These are phyloP conservation scores for Eugnorisma glareosa DNA, from an alignment of 2,888 invertebrate genomes.

Conservation along the genomic window DNA sequence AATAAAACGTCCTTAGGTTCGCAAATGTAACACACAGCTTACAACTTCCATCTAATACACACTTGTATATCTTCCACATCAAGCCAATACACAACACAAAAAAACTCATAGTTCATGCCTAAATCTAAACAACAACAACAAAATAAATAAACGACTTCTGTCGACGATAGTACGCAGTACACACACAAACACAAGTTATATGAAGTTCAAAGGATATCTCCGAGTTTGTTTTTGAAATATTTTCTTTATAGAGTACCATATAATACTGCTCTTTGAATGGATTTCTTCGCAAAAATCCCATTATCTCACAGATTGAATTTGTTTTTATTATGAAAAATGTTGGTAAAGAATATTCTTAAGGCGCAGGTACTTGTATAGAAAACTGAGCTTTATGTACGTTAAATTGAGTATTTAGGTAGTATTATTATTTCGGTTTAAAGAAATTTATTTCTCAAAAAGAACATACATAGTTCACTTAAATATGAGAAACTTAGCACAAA, in stretches of 20 bases:
- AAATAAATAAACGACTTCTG: slow-evolving; percentile 26
- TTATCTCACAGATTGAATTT: slow-evolving; percentile 62
- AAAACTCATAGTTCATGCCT: background rate
- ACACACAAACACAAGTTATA: slow-evolving; percentile 33
- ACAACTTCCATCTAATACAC: background rate
- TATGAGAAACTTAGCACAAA: too few relatives aligned
- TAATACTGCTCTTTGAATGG: slow-evolving; percentile 51
- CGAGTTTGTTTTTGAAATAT: slow-evolving; percentile 58
- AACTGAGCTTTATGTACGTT: background rate
- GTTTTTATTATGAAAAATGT: slow-evolving; percentile 48
- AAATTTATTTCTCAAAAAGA: too few relatives aligned
- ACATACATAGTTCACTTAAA: too few relatives aligned
- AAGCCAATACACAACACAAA: background rate
- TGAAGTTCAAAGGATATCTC: slow-evolving; percentile 56
- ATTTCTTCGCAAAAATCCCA: slow-evolving; percentile 58
- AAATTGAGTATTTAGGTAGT: slow-evolving; percentile 9
- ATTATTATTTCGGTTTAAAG: too few relatives aligned
- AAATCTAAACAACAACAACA: slow-evolving; percentile 4
- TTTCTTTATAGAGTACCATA: slow-evolving; percentile 52
- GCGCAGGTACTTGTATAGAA: background rate
- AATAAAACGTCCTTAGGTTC: background rate
- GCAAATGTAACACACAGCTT: background rate
- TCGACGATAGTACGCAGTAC: slow-evolving; percentile 17
- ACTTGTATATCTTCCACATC: background rate
- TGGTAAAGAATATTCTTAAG: slow-evolving; percentile 13